phyloP scores from a whole-genome alignment of 2,888 invertebrate species.

The Scaptomyza tumidula region DNA sequence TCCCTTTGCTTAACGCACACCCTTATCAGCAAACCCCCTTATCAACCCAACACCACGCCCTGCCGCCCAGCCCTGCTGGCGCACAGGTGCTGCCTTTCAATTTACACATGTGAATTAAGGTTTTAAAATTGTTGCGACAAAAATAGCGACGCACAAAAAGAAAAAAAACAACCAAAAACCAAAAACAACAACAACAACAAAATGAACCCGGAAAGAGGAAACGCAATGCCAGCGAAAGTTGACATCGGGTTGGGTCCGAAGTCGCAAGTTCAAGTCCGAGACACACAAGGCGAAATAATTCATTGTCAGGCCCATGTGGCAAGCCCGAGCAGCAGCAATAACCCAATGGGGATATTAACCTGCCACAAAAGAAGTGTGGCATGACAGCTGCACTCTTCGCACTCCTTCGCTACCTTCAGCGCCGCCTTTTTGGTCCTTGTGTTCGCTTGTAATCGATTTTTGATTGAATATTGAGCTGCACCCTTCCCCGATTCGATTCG shows the following conservation, averaged over 20 bases:
- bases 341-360: constrained; percentile 65
- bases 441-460: constrained; percentile 83
- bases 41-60: neutral
- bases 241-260: constrained; percentile 20
- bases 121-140: constrained; percentile 78
- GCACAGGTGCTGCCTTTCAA: constrained; percentile 81
- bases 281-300: constrained; percentile 74
- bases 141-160: neutral
- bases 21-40: constrained; percentile 16
- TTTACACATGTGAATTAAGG: constrained; percentile 78
- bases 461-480: constrained; percentile 83
- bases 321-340: constrained; percentile 13
- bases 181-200: no score
- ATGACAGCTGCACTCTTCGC: constrained; percentile 8
- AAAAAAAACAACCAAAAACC: no score
- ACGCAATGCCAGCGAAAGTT: constrained; percentile 16
- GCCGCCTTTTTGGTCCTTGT: constrained; percentile 32
- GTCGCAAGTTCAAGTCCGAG: constrained; percentile 47
- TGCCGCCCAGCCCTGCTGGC: neutral
- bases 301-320: constrained; percentile 80
- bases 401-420: constrained; percentile 16
- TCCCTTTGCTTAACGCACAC: constrained; percentile 3
- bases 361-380: constrained; percentile 51
- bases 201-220: neutral
- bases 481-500: constrained; percentile 31